Base-by-base conservation (phyloP, 2,797 vertebrate species). In the Buphagus erythrorhynchus region DNA sequence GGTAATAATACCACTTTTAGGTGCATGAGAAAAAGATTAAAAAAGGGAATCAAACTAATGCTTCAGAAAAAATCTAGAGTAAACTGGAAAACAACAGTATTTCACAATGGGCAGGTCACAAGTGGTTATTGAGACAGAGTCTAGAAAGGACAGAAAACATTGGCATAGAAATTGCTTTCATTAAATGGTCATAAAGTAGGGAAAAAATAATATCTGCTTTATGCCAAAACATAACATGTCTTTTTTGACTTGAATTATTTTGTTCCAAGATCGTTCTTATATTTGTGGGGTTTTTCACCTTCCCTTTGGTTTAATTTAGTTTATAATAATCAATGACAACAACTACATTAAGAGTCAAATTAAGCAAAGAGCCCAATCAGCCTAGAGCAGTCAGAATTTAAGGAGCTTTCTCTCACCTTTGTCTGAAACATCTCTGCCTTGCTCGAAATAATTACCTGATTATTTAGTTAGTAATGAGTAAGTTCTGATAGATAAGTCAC, bases 271-370 rank as follows among this genome's bases (percentile, higher is more conserved):
- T 14, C 42, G 2, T 33, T 72, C 20, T 61, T 61, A 11, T 18
- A 35, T 61, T 65, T 40, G 7, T 6, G 1, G 4, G 5, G 1
- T 2, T 36, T 46, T 10, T 6, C 5, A 6, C 6, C n/a, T 82
- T 63, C 29, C 29, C 18, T 79, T 84, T 85, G 54, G 4, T 74
- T 80, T 16, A 24, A 35, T 35, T 91, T 72, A n/a, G 6, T 48
- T 91, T 54, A 63, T 28, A 74, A 55, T 65, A 55, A 38, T 38
- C 24, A 45, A 12, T 42, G 7, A 42, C 51, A 88, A 28, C 5
- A 46, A 13, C 24, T 55, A 35, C 49, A 33, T 66, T 36, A 55
- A 81, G 25, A 69, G 26, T 17, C 5, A 80, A 49, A 66, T 49
- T 29, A 73, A 63, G 4, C 17, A 58, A 82, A 40, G 28, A 76